Conservation (phyloP, 30 jellyfish, hydroid and myxozoan species). For the Chrysaora quinquecirrha region DNA sequence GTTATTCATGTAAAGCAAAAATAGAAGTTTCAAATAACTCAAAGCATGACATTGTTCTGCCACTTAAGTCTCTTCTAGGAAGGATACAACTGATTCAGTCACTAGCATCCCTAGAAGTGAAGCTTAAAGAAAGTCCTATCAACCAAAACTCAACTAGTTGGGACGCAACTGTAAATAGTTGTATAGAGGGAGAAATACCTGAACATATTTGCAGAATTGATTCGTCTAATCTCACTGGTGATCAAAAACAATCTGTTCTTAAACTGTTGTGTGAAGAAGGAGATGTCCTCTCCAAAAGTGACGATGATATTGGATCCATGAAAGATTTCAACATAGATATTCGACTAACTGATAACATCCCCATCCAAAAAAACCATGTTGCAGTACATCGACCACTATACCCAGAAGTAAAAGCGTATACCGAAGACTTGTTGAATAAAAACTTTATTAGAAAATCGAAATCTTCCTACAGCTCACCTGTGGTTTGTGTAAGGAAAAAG, state of each 20-base stretch:
- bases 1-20: conserved; percentile 35
- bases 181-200: conserved; percentile 21
- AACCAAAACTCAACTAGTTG: conserved; percentile 1
- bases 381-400: conserved; percentile 44
- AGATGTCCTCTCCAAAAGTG: conserved; percentile 36
- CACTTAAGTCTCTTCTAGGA: conserved; percentile 24
- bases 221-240: conserved; percentile 9
- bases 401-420: conserved; percentile 49
- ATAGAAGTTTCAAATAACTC: conserved; percentile 33
- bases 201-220: conserved; percentile 34
- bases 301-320: conserved; percentile 39
- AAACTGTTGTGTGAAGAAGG: conserved; percentile 16
- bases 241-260: conserved; percentile 22
- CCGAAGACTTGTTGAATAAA: conserved; percentile 31
- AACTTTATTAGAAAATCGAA: conserved; percentile 35
- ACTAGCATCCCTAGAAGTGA: conserved; percentile 22
- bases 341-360: conserved; percentile 40
- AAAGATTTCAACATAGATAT: conserved; percentile 36
- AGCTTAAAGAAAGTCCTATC: conserved; percentile 13
- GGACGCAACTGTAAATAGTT: neutral
- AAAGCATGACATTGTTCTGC: conserved; percentile 31
- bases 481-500: conserved; percentile 53
- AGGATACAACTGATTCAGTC: conserved; percentile 29
- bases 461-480: conserved; percentile 45
- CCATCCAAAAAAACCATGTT: conserved; percentile 37